Conservation (phyloP, 2,888 invertebrate species). For the Suillia variegata region DNA sequence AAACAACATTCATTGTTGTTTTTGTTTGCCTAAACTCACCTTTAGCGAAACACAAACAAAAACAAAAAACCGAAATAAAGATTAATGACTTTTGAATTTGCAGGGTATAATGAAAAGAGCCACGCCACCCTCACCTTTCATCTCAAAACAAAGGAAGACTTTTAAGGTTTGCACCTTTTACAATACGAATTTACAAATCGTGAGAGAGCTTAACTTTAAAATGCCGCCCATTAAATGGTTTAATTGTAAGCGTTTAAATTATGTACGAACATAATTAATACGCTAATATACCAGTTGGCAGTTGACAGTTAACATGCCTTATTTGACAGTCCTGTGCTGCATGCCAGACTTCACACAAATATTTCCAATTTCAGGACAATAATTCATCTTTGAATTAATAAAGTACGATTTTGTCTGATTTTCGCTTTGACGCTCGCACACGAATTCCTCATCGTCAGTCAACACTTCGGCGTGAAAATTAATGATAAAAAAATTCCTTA, state of each 20-base stretch:
- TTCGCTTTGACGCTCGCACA: background rate
- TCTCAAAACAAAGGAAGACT: background rate
- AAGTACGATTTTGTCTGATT: slow-evolving; percentile 10
- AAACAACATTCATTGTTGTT: too few species aligned
- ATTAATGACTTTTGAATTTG: slow-evolving; percentile 27
- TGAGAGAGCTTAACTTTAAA: background rate
- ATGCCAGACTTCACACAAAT: too few species aligned
- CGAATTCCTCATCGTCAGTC: background rate
- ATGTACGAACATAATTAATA: slow-evolving; percentile 10
- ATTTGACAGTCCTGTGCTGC: background rate
- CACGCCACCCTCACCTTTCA: background rate
- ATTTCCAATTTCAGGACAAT: slow-evolving; percentile 20
- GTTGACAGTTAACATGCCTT: background rate
- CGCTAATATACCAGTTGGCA: slow-evolving; percentile 4
- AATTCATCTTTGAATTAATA: slow-evolving; percentile 29
- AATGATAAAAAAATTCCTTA: slow-evolving; percentile 37
- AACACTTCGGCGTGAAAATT: slow-evolving; percentile 13
- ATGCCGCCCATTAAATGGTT: background rate
- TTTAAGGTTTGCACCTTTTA: too few species aligned
- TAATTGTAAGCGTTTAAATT: background rate
- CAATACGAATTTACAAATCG: too few species aligned
- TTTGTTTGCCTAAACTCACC: slow-evolving; percentile 1
- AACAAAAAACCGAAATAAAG: slow-evolving; percentile 22
- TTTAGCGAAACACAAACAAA: background rate
- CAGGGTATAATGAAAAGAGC: slow-evolving; percentile 10